Percentiles rank a stretch among this genome's conserved stretches.
Evolutionary conservation across 23 tunicate genomes (phyloP).

Genomic region (Clavelina lepadiformis): DNA sequence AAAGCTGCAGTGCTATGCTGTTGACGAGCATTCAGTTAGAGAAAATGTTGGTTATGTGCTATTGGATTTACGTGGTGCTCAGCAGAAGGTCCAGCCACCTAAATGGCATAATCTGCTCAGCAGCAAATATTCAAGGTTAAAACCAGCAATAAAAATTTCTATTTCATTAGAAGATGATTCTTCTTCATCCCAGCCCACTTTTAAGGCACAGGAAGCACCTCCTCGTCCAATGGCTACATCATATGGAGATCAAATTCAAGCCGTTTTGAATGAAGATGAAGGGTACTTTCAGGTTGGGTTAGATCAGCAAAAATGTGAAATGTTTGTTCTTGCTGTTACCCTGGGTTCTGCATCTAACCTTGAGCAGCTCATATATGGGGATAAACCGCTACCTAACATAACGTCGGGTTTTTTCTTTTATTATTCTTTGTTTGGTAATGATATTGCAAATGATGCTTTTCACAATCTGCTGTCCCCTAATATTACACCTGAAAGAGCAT

Average conservation of each 20-base stretch:
- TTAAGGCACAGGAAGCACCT: slow-evolving; percentile 89
- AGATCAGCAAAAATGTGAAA: slow-evolving; percentile 31
- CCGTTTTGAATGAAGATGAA: slow-evolving; percentile 67
- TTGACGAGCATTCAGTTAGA: slow-evolving; percentile 33
- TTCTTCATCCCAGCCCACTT: slow-evolving; percentile 27
- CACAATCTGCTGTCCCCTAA: slow-evolving; percentile 64
- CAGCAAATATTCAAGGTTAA: slow-evolving; percentile 64
- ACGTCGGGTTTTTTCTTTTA: slow-evolving; percentile 76
- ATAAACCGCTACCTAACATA: slow-evolving; percentile 43
- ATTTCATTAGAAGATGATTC: slow-evolving; percentile 89
- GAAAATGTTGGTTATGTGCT: slow-evolving; percentile 86
- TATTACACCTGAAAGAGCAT: slow-evolving; percentile 92
- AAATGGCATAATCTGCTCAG: slow-evolving; percentile 80
- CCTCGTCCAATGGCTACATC: slow-evolving; percentile 32
- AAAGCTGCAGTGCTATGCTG: slow-evolving; percentile 81
- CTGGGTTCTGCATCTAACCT: slow-evolving; percentile 80
- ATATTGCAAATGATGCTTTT: slow-evolving; percentile 90
- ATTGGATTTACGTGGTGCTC: slow-evolving; percentile 84
- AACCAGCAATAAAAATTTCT: slow-evolving; percentile 71
- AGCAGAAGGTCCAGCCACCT: slow-evolving; percentile 56
- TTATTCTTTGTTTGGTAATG: slow-evolving; percentile 88
- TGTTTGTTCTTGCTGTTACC: slow-evolving; percentile 81
- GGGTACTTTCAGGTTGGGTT: slow-evolving; percentile 88
- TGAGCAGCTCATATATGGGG: slow-evolving; percentile 71
- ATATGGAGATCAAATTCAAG: slow-evolving; percentile 24